Base-by-base conservation (phyloP, 2,797 vertebrate species). In the Megalops cyprinoides region DNA sequence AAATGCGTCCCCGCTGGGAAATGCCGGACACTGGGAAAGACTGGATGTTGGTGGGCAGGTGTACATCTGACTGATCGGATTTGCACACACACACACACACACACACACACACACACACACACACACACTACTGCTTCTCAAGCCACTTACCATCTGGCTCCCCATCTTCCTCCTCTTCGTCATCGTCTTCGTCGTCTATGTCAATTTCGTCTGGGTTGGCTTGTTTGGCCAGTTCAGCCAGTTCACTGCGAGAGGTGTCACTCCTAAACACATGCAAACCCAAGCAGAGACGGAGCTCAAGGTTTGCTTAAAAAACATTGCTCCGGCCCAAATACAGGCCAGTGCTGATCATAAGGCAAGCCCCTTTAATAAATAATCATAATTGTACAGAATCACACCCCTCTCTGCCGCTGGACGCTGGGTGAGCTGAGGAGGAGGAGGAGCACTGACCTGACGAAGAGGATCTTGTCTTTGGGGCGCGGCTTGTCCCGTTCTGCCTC, bases 141-240 rank as follows among this genome's bases (percentile, higher is more conserved):
- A n/a, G n/a, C n/a, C 69, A 84, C 94, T 92, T 81, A 98, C 97
- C 96, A 0, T 98, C 97, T 4, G 97, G 97, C 81, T 95, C 96
- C 82, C 93, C 92, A 56, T 94, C 93, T 60, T 94, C 96, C 3
- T 96, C 95, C 0, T 92, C 93, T 0, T 93, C 96, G 3, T 95
- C 93, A 0, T 93, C 95, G 0, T 95, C 95, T 0, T 97, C 96
- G 46, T 96, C 94, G 0, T 93, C 96, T 8, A 98, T 96, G 85
- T 97, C 93, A 0, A 98, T 98, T 91, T 98, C 97, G 82, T 98
- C 97, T 0, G 97, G 97, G 89, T 98, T 98, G 71, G 94, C 95
- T 84, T 96, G 96, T 86, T 96, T 96, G 10, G 96, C 87, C 75
- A 98, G 95, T 84, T 97, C 93, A 0, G 96, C 95, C 87, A 98